Evolutionary conservation across 2,888 invertebrate genomes (phyloP).

Genomic region (Trissoscelio sp.): DNA sequence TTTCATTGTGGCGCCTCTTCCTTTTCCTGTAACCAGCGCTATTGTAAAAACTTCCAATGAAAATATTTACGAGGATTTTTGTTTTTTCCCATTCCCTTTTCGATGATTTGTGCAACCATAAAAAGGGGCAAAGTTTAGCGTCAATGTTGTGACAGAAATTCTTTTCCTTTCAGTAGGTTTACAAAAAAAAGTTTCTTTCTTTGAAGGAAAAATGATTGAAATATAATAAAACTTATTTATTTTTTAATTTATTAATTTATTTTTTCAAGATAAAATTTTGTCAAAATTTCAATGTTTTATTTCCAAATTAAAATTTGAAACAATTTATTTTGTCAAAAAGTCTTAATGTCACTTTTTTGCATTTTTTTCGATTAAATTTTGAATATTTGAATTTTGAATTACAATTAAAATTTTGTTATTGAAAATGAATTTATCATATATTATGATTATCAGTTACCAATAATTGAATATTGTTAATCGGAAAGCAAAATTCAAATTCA

Average conservation of each 20-base stretch:
- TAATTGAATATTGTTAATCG: not conserved
- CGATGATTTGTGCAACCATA: slow-evolving; percentile 12
- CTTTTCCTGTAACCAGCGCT: slow-evolving; percentile 5
- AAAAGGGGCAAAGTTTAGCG: slow-evolving; percentile 1
- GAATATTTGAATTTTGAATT: too few relatives aligned
- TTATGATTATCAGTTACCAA: too few relatives aligned
- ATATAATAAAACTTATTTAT: not conserved
- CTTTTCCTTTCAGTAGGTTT: too few relatives aligned
- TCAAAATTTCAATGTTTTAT: too few relatives aligned
- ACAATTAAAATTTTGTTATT: too few relatives aligned
- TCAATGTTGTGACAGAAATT: slow-evolving; percentile 10
- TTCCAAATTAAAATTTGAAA: too few relatives aligned
- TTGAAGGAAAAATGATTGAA: too few relatives aligned
- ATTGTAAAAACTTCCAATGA: slow-evolving; percentile 27
- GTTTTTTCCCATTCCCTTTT: slow-evolving; percentile 8
- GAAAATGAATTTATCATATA: too few relatives aligned
- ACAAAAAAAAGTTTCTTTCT: not conserved
- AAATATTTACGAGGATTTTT: slow-evolving; percentile 41
- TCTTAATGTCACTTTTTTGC: too few relatives aligned
- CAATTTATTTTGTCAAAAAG: too few relatives aligned
- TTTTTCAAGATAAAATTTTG: too few relatives aligned
- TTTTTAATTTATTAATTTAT: not conserved
- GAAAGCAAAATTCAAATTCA: not conserved
- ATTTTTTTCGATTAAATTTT: too few relatives aligned
- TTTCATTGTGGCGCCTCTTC: slow-evolving; percentile 21